A percentile compares a stretch with the other conserved stretches of the same genome.
Evolutionary conservation across 2,888 invertebrate species (phyloP).

Genomic region (Teinopalpus imperialis): DNA sequence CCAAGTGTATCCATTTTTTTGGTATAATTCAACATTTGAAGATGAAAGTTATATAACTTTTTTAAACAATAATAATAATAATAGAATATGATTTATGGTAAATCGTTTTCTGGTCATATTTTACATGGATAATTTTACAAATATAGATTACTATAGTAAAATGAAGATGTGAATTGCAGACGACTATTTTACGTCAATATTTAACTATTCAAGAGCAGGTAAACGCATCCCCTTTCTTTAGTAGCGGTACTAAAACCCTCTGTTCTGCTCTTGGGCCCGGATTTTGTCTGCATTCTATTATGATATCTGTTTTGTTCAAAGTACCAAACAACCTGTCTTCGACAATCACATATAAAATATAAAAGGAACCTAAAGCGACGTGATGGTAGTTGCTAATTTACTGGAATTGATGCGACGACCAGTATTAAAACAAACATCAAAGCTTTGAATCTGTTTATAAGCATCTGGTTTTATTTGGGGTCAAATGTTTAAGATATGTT

Average conservation of each 20-base stretch:
- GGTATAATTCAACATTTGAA: too few relatives aligned
- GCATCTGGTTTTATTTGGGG: conserved; percentile 65
- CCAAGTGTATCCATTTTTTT: conserved; percentile 48
- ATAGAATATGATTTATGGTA: too few relatives aligned
- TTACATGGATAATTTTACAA: too few relatives aligned
- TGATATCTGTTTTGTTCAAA: conserved; percentile 27
- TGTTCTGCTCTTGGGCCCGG: conserved; percentile 41
- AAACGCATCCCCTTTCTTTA: conserved; percentile 69
- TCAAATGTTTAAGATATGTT: conserved; percentile 57
- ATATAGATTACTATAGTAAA: too few relatives aligned
- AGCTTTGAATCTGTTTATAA: conserved; percentile 40
- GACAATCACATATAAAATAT: background rate
- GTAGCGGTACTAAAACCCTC: conserved; percentile 50
- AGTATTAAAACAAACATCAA: conserved; percentile 60
- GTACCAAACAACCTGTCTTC: conserved; percentile 18
- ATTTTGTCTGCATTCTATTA: conserved; percentile 32
- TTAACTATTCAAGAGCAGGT: conserved; percentile 52
- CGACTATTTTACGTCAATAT: too few relatives aligned
- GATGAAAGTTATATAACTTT: too few relatives aligned
- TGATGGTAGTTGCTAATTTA: conserved; percentile 20
- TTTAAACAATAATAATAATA: too few relatives aligned
- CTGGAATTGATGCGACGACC: conserved; percentile 29
- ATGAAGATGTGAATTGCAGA: too few relatives aligned
- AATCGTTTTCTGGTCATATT: too few relatives aligned
- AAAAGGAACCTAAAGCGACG: conserved; percentile 6